phyloP scores from a whole-genome alignment of 2,888 invertebrate species.

The Ernsta delagoae region DNA sequence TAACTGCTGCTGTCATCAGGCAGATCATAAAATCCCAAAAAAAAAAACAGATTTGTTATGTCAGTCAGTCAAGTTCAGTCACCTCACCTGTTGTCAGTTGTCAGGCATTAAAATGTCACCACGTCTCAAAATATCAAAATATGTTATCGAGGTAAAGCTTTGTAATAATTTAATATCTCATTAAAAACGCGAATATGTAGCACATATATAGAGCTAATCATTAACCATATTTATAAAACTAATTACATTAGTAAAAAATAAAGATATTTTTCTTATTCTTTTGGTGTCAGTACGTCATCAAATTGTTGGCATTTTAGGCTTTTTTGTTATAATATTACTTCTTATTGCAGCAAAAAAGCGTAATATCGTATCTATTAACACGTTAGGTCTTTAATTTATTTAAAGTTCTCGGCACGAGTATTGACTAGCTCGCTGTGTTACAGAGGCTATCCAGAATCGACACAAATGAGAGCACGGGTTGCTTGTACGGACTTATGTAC shows the following conservation, averaged over 20 bases:
- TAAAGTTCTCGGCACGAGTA: too few relatives aligned
- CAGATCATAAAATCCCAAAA: too few relatives aligned
- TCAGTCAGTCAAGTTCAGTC: too few relatives aligned
- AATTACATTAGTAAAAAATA: background rate
- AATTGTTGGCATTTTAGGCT: constrained; percentile 15
- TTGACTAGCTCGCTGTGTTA: too few relatives aligned
- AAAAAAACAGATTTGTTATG: too few relatives aligned
- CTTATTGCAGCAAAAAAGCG: too few relatives aligned
- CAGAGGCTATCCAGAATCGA: constrained; percentile 88
- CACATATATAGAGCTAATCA: background rate
- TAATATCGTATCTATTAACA: too few relatives aligned
- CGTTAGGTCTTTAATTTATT: too few relatives aligned
- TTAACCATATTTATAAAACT: background rate
- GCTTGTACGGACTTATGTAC: constrained; percentile 90
- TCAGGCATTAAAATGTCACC: constrained; percentile 85
- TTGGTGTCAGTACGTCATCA: constrained; percentile 60
- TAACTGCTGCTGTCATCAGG: too few relatives aligned
- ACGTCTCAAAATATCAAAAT: constrained; percentile 89
- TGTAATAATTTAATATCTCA: constrained; percentile 46
- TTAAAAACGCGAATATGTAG: constrained; percentile 5
- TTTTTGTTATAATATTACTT: background rate
- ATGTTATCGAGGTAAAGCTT: constrained; percentile 88
- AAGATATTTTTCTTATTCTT: background rate
- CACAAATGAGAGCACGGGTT: constrained; percentile 86
- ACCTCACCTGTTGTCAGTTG: too few relatives aligned